These are phyloP conservation scores for Notocelia uddmanniana DNA, from an alignment of 2,888 invertebrate genomes.

Conservation along the genomic window DNA sequence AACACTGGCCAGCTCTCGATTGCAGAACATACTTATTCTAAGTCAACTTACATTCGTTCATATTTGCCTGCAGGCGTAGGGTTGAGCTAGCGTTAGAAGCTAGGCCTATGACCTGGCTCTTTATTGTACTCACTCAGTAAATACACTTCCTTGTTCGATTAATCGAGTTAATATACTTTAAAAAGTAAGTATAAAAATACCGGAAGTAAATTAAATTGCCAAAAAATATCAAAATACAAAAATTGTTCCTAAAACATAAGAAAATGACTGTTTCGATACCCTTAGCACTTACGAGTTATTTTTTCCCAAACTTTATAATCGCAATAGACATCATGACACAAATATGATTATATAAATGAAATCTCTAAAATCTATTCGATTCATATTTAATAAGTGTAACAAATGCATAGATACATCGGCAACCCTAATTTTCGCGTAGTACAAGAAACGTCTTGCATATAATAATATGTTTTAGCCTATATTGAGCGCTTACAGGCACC, in stretches of 20 bases:
- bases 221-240: neutral
- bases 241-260: neutral
- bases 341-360: neutral
- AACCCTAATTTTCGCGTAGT: conserved; percentile 82
- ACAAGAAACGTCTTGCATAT: conserved; percentile 86
- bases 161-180: neutral
- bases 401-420: conserved; percentile 47
- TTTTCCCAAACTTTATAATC: neutral
- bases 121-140: conserved; percentile 16
- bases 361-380: neutral
- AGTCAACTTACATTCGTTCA: conserved; percentile 87
- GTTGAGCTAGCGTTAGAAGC: conserved; percentile 67
- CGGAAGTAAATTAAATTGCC: neutral
- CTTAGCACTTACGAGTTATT: neutral
- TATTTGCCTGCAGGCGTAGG: conserved; percentile 85
- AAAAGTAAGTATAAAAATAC: neutral
- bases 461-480: conserved; percentile 86
- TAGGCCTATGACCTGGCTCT: conserved; percentile 41
- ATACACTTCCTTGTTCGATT: conserved; percentile 8
- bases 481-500: conserved; percentile 79
- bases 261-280: neutral
- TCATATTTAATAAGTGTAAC: neutral
- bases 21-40: conserved; percentile 86
- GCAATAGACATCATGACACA: neutral
- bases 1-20: conserved; percentile 84